Conservation (phyloP, 2,113 vertebrate species). For the Lonchura striata region DNA sequence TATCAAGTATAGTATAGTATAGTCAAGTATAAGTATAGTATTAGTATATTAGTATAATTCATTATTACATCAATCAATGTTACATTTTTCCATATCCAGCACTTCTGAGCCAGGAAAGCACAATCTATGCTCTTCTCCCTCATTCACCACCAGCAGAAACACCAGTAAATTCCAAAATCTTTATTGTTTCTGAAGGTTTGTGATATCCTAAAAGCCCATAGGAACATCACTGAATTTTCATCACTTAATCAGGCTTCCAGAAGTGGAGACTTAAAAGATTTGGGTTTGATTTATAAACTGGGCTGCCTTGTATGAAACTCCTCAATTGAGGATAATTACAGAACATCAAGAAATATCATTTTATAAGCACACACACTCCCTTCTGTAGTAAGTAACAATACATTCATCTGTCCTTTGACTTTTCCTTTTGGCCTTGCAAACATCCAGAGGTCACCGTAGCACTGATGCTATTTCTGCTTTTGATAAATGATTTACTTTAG, state of each 20-base stretch:
- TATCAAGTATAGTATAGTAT: not conserved
- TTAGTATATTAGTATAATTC: not conserved
- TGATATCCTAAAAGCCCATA: not conserved
- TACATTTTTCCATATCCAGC: not conserved
- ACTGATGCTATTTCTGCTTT: not conserved
- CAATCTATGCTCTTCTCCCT: not conserved
- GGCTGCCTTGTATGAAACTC: not conserved
- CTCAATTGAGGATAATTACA: not conserved
- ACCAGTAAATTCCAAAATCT: conserved; percentile 21
- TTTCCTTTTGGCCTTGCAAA: not conserved
- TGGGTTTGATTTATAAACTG: not conserved
- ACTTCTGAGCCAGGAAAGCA: conserved; percentile 6
- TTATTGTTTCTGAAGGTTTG: not conserved
- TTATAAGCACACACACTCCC: not conserved
- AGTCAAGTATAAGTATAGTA: not conserved
- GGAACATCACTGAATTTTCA: not conserved
- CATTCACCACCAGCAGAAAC: not conserved
- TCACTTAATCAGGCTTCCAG: not conserved
- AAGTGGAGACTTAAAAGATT: not conserved
- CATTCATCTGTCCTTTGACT: not conserved
- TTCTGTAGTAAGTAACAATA: not conserved
- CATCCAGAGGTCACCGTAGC: not conserved
- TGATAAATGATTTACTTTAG: not conserved
- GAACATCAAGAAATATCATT: not conserved
- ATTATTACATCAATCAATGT: not conserved